Evolutionary conservation across 2,797 vertebrate genomes (phyloP), one percentile per base, ranked within the genome.

Genomic region (Rhynchotus rufescens): DNA sequence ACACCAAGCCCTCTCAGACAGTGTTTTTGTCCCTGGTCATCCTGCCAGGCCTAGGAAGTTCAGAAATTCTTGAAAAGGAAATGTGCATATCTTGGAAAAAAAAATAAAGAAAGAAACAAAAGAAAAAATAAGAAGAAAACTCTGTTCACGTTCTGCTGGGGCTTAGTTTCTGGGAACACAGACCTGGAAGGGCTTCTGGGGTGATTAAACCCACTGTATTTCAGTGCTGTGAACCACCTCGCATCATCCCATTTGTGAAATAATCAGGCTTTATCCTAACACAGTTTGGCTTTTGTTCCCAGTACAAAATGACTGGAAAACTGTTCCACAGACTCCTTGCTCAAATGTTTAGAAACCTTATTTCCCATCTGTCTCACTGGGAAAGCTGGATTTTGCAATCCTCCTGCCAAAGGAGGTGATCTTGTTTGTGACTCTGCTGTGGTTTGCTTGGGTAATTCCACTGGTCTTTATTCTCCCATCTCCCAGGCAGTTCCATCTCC

Each of bases 401-500:
- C 47, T 72, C 57, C 38, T 86, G 79, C 77, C 65, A 34, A 2
- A 73, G 56, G 10, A 65, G 49, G 32, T 66, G n/a, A 21, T 52
- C 51, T 52, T 69, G 22, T 22, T 65, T 47, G 9, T 51, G 14
- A 34, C 11, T 22, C 17, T 22, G 34, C 25, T 34, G n/a, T 12
- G 38, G 14, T 65, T 64, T 52, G n/a, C 38, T n/a, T 44, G n/a
- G 25, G 40, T 26, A 83, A 14, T 21, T 75, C 30, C 30, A 5
- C 34, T n/a, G 28, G 17, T 75, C 32, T n/a, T 64, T 57, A 12
- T 5, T 9, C 3, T 1, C 3, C 7, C 0, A 0, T 52, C 71
- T 36, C 26, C 8, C n/a, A 47, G 19, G 16, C 57, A 67, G 26
- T 52, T 76, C 61, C 76, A 49, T 42, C 69, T 87, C 0, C 0